These are phyloP conservation scores for Tigriopus californicus DNA, from an alignment of 2,888 invertebrate genomes.

Conservation along the genomic window DNA sequence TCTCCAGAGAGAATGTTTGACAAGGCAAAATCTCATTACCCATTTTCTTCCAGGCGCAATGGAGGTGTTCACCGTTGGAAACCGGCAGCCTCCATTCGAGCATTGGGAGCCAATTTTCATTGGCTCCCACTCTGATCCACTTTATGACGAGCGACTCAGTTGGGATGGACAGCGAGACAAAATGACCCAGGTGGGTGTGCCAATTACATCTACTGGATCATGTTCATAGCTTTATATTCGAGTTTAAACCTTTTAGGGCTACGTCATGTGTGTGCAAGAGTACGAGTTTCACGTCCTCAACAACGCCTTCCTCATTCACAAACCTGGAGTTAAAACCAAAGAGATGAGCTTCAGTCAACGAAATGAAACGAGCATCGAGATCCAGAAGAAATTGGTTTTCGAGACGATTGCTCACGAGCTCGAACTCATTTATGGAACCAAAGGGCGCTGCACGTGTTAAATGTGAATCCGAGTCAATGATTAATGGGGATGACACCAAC, in stretches of 20 bases:
- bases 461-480: too few species aligned
- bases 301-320: conserved; percentile 79
- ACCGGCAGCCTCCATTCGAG: conserved; percentile 54
- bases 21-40: background rate
- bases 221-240: too few species aligned
- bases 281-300: conserved; percentile 82
- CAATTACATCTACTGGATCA: too few species aligned
- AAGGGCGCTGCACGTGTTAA: background rate
- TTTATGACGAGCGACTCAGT: conserved; percentile 70
- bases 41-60: conserved; percentile 25
- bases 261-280: conserved; percentile 67
- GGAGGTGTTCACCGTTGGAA: conserved; percentile 65
- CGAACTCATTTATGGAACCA: conserved; percentile 7
- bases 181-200: conserved; percentile 65
- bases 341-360: background rate
- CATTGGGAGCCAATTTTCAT: conserved; percentile 91
- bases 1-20: too few species aligned
- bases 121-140: conserved; percentile 46
- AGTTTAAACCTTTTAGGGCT: conserved; percentile 42
- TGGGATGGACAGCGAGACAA: conserved; percentile 92
- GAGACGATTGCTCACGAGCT: background rate
- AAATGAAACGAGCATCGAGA: background rate
- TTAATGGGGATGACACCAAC: too few species aligned
- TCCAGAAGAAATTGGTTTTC: background rate
- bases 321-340: conserved; percentile 58